Evolutionary conservation across 1,140 invertebrate species (phyloP).

Genomic region (Calosoma granatense): DNA sequence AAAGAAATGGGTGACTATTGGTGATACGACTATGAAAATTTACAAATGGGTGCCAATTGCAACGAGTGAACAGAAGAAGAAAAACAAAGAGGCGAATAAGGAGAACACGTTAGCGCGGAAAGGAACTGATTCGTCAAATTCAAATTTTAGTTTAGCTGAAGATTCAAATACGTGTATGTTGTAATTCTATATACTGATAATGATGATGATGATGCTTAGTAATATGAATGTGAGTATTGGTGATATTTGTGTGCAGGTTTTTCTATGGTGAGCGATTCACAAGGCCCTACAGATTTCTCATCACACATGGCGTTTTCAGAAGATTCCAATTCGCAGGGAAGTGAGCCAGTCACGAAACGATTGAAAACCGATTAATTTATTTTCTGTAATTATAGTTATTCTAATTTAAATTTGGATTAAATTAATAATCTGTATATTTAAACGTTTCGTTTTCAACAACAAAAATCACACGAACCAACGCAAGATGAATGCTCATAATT

Average conservation of each 20-base stretch:
- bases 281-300: slow-evolving; percentile 74
- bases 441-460: no score
- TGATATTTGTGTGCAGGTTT: slow-evolving; percentile 55
- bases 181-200: slow-evolving; percentile 17
- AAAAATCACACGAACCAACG: no score
- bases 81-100: slow-evolving; percentile 59
- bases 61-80: slow-evolving; percentile 58
- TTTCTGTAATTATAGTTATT: no score
- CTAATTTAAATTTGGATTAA: no score
- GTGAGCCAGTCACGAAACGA: slow-evolving; percentile 65
- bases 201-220: slow-evolving; percentile 1
- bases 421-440: no score
- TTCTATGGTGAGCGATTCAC: slow-evolving; percentile 80
- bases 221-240: slow-evolving; percentile 12
- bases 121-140: slow-evolving; percentile 64
- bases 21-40: slow-evolving; percentile 96
- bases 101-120: slow-evolving; percentile 63
- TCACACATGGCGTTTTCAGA: slow-evolving; percentile 77
- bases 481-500: no score
- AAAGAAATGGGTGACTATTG: slow-evolving; percentile 97
- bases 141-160: slow-evolving; percentile 71
- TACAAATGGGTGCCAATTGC: slow-evolving; percentile 96
- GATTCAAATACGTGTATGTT: slow-evolving; percentile 80
- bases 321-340: slow-evolving; percentile 81
- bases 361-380: slow-evolving; percentile 53